Evolutionary conservation across 2,113 vertebrate genomes (phyloP).

Genomic region (Tautogolabrus adspersus): DNA sequence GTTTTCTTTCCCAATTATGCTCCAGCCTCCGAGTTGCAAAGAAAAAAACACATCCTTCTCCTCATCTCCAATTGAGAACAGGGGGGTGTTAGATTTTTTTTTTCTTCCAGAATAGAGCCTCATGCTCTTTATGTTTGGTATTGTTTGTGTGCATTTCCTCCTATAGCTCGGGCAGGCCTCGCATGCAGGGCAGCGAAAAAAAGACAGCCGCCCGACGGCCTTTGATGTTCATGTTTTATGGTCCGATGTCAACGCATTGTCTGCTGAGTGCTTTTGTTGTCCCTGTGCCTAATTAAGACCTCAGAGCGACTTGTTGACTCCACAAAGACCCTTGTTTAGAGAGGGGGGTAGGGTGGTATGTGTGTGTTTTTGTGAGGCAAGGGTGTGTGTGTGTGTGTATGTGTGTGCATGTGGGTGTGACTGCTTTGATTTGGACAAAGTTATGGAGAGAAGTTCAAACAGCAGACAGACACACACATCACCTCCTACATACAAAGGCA

Average conservation of each 20-base stretch:
- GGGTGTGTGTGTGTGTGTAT: constrained; percentile 14
- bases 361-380: constrained; percentile 22
- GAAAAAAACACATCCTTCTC: constrained; percentile 42
- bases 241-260: constrained; percentile 75
- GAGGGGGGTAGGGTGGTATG: constrained; percentile 31
- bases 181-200: constrained; percentile 57
- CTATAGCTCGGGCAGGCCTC: constrained; percentile 48
- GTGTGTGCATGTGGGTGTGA: constrained; percentile 33
- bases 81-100: constrained; percentile 14
- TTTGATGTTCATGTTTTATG: constrained; percentile 81
- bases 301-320: constrained; percentile 80
- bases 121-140: constrained; percentile 57
- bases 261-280: constrained; percentile 79
- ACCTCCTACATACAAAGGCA: constrained; percentile 31
- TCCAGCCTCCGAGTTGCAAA: constrained; percentile 48
- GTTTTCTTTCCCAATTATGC: constrained; percentile 73
- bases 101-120: constrained; percentile 38
- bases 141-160: constrained; percentile 77
- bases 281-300: constrained; percentile 81
- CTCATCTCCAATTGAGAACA: constrained; percentile 23
- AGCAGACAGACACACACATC: constrained; percentile 18
- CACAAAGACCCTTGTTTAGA: constrained; percentile 71
- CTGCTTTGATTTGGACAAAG: constrained; percentile 39
- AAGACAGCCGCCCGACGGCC: constrained; percentile 49
- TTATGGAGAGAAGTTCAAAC: constrained; percentile 37